Base-by-base conservation (phyloP, 2,797 vertebrate genomes). In the Diplodus sargus region DNA sequence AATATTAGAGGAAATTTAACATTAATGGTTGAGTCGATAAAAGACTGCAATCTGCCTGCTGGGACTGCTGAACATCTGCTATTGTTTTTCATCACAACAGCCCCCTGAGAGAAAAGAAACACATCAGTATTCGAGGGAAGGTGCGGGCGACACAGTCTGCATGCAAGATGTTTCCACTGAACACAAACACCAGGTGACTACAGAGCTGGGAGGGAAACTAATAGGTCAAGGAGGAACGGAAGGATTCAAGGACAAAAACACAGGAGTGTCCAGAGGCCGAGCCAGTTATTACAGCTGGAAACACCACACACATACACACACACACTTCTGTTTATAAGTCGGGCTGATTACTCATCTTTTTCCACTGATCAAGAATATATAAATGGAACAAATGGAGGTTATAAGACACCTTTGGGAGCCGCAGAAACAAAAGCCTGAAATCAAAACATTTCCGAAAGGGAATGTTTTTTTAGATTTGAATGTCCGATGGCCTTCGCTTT, bases 21-120 rank as follows among this genome's bases (percentile, higher is more conserved):
- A 74, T 52, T 68, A 71, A 83, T 81, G n/a, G 13, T n/a, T n/a
- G 39, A 71, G 58, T 39, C 39, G 64, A 60, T 73, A 53, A 68
- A 61, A 72, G 52, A 54, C 45, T 23, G 22, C 65, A 80, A 76
- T 53, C 39, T 74, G 73, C 68, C 81, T 43, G 3, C 48, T 13
- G 69, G 81, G 82, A 71, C 28, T 0, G 25, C 47, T 6, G 14
- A 85, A 83, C 88, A 91, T 90, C 90, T 90, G 89, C 77, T 82
- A n/a, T 62, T 77, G 69, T 87, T 90, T 84, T 83, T 78, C 78
- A 78, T 82, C 66, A n/a, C 43, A 71, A 67, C 63, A 78, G 64
- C 59, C 76, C 60, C 2, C 34, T 34, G 51, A 58, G 73, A 87
- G 82, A 28, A 58, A 1, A 62, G 42, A 69, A 25, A 71, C 56